Evolutionary conservation across 53 echinoderm and acorn worm species (phyloP).

Genomic region (Crossaster papposus): DNA sequence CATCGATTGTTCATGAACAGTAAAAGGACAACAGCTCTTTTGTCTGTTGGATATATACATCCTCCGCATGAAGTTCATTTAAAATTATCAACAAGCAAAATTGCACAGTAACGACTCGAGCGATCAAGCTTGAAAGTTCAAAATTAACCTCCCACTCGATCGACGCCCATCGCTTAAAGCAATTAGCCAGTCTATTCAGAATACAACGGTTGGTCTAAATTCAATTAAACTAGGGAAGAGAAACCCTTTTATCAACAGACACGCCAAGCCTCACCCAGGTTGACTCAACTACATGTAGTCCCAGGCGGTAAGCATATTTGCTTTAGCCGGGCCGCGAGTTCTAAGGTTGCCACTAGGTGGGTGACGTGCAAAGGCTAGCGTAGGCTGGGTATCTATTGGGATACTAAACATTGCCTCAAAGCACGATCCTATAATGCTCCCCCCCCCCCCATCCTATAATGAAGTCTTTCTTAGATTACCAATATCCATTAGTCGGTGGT

Average conservation of each 20-base stretch:
- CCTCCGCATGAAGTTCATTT: no score
- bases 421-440: no score
- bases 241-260: not conserved
- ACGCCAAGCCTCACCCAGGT: not conserved
- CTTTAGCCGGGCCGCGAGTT: not conserved
- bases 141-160: not conserved
- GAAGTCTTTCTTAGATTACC: not conserved
- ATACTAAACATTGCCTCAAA: no score
- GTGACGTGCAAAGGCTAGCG: no score
- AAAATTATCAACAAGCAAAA: no score
- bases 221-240: not conserved
- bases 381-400: no score
- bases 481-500: not conserved
- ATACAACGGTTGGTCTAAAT: not conserved
- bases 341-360: no score
- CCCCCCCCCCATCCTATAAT: not conserved
- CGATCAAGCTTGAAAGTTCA: not conserved
- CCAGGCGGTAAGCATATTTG: not conserved
- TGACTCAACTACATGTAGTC: not conserved
- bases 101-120: not conserved
- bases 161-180: not conserved
- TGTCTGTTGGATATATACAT: no score
- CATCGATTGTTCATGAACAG: no score
- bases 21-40: no score
- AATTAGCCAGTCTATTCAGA: not conserved